Percentiles rank a stretch among this genome's conserved stretches.
These are phyloP conservation scores for Anseranas semipalmata DNA, from an alignment of 2,113 vertebrate genomes.

Conservation along the genomic window DNA sequence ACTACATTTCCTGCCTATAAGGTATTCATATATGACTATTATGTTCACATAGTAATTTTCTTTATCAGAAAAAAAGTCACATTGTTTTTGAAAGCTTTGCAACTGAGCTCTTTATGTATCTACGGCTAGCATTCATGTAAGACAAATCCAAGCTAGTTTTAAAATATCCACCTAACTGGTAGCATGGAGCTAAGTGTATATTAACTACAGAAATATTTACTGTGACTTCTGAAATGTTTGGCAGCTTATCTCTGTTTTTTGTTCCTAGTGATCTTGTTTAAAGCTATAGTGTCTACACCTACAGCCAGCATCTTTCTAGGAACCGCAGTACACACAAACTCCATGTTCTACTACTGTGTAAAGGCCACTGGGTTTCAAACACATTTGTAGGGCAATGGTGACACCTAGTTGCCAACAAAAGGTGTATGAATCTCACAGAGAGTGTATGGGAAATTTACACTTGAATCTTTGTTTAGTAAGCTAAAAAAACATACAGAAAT, in stretches of 20 bases:
- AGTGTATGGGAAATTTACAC: background rate
- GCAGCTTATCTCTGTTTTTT: background rate
- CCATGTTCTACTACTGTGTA: background rate
- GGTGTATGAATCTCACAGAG: background rate
- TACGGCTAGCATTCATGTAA: background rate
- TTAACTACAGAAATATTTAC: background rate
- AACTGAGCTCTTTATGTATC: background rate
- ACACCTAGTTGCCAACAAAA: conserved; percentile 56
- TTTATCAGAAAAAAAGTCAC: background rate
- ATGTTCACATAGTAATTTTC: background rate
- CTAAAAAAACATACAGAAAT: background rate
- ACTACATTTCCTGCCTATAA: background rate
- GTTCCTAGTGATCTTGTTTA: background rate
- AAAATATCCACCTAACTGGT: background rate
- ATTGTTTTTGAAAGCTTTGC: background rate
- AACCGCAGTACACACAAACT: background rate
- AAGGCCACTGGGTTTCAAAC: fast-evolving
- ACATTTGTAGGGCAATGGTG: conserved; percentile 16
- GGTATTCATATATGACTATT: background rate
- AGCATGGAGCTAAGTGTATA: background rate
- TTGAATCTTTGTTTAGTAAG: background rate
- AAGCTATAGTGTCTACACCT: background rate
- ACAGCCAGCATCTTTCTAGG: background rate
- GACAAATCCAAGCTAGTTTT: background rate
- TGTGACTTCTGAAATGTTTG: background rate